These are phyloP conservation scores for Epicauta chinensis DNA, from an alignment of 1,140 invertebrate species.

Conservation along the genomic window DNA sequence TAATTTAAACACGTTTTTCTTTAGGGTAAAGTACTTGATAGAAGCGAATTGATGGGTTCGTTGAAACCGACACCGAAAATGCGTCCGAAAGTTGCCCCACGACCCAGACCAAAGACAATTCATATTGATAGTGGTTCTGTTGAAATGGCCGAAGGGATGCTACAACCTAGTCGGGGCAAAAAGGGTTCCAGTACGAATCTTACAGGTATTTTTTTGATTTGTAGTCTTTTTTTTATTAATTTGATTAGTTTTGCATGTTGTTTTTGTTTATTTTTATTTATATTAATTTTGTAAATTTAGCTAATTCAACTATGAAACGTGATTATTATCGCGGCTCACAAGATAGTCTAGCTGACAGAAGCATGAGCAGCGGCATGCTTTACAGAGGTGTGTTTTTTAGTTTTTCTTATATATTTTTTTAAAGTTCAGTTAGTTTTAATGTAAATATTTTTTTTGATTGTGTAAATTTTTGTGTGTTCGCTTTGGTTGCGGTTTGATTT, in stretches of 20 bases:
- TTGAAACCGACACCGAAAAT: conserved; percentile 55
- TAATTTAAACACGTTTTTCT: conserved; percentile 26
- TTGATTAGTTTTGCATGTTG: conserved; percentile 37
- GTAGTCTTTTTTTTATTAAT: conserved; percentile 23
- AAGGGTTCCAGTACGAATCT: conserved; percentile 77
- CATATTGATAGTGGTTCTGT: conserved; percentile 75
- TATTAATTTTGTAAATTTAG: conserved; percentile 35
- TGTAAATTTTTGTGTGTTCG: background rate
- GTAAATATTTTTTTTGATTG: conserved; percentile 3
- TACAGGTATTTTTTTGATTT: conserved; percentile 52
- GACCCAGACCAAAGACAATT: conserved; percentile 79
- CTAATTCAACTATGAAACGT: conserved; percentile 63
- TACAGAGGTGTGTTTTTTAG: conserved; percentile 49
- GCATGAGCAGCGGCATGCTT: conserved; percentile 46
- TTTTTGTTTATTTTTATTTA: conserved; percentile 41
- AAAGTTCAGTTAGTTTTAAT: conserved; percentile 6
- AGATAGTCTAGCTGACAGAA: conserved; percentile 70
- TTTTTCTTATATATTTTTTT: conserved; percentile 22
- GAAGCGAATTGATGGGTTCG: conserved; percentile 58
- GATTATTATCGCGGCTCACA: conserved; percentile 83
- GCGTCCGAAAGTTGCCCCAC: conserved; percentile 50
- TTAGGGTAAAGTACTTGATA: conserved; percentile 71
- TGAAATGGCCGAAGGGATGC: conserved; percentile 65
- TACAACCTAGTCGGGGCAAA: conserved; percentile 65
- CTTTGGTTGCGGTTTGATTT: conserved; percentile 8